Percentiles rank a stretch among this genome's conserved stretches.
phyloP scores from a whole-genome alignment of 2,113 vertebrate genomes.

The Laterallus jamaicensis region DNA sequence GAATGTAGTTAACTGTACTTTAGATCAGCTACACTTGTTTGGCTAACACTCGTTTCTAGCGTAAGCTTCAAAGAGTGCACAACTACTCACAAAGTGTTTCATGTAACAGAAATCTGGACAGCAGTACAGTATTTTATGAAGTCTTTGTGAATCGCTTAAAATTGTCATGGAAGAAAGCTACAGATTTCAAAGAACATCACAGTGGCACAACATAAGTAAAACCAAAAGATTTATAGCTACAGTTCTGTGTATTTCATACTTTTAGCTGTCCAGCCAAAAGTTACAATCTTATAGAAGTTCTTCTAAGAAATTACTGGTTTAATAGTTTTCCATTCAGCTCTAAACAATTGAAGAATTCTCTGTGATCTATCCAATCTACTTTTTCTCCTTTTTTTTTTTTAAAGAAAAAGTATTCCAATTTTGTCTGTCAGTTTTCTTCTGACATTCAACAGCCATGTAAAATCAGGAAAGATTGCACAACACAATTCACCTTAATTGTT shows the following conservation, averaged over 20 bases:
- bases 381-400: not conserved
- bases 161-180: not conserved
- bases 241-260: not conserved
- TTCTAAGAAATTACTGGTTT: not conserved
- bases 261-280: not conserved
- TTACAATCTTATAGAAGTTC: not conserved
- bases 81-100: not conserved
- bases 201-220: not conserved
- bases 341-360: not conserved
- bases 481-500: not conserved
- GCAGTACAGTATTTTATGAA: not conserved
- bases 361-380: not conserved
- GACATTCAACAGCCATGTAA: not conserved
- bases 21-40: not conserved
- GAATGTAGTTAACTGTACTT: not conserved
- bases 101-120: not conserved
- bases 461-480: not conserved
- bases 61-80: not conserved
- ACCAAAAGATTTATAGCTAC: not conserved
- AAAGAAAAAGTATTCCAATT: not conserved
- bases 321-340: not conserved
- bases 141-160: not conserved
- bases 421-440: not conserved
- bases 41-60: not conserved
- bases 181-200: not conserved